Percentiles rank a stretch among this genome's conserved stretches.
Evolutionary conservation across 1,140 invertebrate genomes (phyloP).

Genomic region (Kradibia gibbosae): DNA sequence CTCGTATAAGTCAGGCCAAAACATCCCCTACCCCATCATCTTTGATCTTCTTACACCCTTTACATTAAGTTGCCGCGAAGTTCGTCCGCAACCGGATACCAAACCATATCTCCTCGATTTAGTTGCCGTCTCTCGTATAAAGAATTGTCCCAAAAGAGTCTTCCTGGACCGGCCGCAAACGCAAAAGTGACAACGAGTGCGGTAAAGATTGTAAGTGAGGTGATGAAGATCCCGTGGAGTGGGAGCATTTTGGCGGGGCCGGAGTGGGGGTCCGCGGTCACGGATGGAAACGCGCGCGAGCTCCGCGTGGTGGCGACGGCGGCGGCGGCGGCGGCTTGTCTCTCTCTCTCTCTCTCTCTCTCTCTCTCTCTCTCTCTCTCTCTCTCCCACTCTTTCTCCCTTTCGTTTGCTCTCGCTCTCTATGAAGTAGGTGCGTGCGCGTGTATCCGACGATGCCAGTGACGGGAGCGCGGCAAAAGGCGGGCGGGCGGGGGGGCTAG

Average conservation of each 20-base stretch:
- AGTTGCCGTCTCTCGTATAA: conserved; percentile 7
- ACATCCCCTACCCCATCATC: no score
- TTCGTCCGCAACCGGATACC: no score
- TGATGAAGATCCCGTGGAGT: conserved; percentile 53
- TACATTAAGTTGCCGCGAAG: conserved; percentile 9
- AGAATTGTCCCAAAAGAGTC: conserved; percentile 40
- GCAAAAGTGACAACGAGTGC: conserved; percentile 61
- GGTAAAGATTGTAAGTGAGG: conserved; percentile 48
- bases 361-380: no score
- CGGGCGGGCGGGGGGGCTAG: conserved; percentile 33
- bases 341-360: no score
- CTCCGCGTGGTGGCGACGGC: neutral
- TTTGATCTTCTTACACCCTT: neutral
- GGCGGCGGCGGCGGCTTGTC: no score
- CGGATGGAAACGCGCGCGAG: conserved; percentile 26
- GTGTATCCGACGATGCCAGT: no score
- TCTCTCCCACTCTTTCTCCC: no score
- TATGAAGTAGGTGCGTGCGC: no score
- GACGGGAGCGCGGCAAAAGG: neutral
- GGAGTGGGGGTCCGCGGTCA: neutral
- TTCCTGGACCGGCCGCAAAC: conserved; percentile 55
- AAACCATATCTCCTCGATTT: no score
- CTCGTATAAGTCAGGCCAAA: no score
- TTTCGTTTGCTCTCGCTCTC: no score
- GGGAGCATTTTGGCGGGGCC: conserved; percentile 33